Base-by-base conservation (phyloP, 2,888 invertebrate species). In the Oxytorus armatus region DNA sequence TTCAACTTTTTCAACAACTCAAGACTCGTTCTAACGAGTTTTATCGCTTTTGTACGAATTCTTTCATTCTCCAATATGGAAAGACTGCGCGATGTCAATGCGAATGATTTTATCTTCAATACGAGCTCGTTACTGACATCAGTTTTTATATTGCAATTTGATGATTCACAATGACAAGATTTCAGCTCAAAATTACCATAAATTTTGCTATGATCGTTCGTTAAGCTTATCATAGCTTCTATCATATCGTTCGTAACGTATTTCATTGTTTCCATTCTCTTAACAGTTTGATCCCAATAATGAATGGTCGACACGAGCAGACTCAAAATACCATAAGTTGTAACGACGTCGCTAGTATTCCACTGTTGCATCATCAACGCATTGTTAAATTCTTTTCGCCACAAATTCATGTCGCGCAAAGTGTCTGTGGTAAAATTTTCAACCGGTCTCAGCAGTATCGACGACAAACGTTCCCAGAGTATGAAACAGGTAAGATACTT, bases 381-480 rank as follows among this genome's bases (percentile, higher is more conserved):
- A 14, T 8, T 14, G n/a, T 47, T 42, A 0, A 59, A 49, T 4
- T 49, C 21, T 3, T 36, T 49, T n/a, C 33, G 14, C 47, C 59
- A 70, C 4, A 0, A 5, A 16, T 59, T 47, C 0, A 59, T 36
- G 3, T 47, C 47, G 0, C 0, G 5, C 0, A 0, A 14, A 8
- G 49, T 23, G 3, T 59, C 16, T 8, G 11, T 1, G 2, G 39
- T 16, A 25, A 75, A 72, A 11, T 72, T 18, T 1, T 57, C 49
- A n/a, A 61, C n/a, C 8, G 68, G 69, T 21, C 18, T 68, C 10
- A 81, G 36, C 11, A 84, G 55, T 1, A 70, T 55, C 1, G 11
- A 18, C 16, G 59, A 76, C 36, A 83, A 70, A 33, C 66, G 29
- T n/a, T 74, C 73, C 53, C 73, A 83, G 0, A 79, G 16, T 1